Evolutionary conservation across 2,113 vertebrate species (phyloP), one percentile per base, ranked within the genome.

Genomic region (Gavialis gangeticus): DNA sequence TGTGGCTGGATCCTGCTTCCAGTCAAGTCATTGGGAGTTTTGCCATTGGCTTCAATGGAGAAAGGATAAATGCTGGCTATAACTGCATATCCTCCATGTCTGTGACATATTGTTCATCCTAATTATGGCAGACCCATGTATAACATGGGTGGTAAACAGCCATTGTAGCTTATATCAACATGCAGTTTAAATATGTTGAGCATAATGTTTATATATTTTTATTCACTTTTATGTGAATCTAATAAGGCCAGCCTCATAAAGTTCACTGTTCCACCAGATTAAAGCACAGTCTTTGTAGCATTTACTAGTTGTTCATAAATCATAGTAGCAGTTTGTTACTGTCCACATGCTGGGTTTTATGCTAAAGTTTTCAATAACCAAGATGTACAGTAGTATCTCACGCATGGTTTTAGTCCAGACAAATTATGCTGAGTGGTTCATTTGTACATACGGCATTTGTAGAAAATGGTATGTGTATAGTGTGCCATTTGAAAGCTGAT

Each of bases 271-370:
- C 82, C 55, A 87, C 88, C 82, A 89, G 88, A 85, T 85, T 80
- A 83, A 81, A 85, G 67, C 0, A 0, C 19, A 21, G 54, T 3
- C 67, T 94, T 75, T 58, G 37, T 25, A 67, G 66, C 73, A 5
- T 93, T 90, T 94, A 62, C 67, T 64, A 85, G 76, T 75, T 30
- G 28, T 4, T 57, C 84, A n/a, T 87, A 94, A 93, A 91, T 93
- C 76, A 18, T 0, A 5, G 67, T 81, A 82, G 79, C 30, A 25
- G 76, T 93, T 92, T 84, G 84, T 87, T 87, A 11, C 76, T 94
- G 90, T 76, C 88, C 90, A 46, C 28, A 16, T 79, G 73, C 79
- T 79, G 82, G 1, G 76, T 93, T 85, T 73, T 10, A 1, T 54
- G 77, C 17, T 77, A 15, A 85, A 64, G 77, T 17, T 82, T 92